Evolutionary conservation across 1,140 invertebrate genomes (phyloP).

Genomic region (Tetragonula clypearis): DNA sequence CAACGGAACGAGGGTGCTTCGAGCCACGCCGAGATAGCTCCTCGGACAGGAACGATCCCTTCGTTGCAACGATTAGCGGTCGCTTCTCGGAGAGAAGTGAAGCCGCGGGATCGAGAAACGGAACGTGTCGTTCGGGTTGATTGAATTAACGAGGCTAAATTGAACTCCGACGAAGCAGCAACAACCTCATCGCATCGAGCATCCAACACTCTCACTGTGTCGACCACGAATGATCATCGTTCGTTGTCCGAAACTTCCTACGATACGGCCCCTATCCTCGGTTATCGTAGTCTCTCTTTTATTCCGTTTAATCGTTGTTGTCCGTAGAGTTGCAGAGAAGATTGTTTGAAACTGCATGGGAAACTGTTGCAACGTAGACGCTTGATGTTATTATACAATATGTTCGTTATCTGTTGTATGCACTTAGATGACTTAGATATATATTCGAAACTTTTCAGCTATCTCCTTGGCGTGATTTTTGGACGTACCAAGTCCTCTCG

Average conservation of each 20-base stretch:
- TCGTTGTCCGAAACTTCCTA: conserved; percentile 17
- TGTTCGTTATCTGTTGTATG: neutral
- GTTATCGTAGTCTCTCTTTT: conserved; percentile 26
- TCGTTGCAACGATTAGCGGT: too few species aligned
- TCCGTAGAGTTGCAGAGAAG: neutral
- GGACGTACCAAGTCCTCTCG: neutral
- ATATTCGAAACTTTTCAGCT: neutral
- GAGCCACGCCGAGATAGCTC: too few species aligned
- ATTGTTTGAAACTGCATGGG: conserved; percentile 13
- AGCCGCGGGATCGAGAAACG: neutral
- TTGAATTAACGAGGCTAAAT: neutral
- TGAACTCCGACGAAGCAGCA: neutral
- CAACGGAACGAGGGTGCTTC: neutral
- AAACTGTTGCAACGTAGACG: neutral
- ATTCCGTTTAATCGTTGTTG: conserved; percentile 9
- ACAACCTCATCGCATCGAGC: neutral
- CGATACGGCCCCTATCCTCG: conserved; percentile 41
- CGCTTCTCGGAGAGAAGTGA: too few species aligned
- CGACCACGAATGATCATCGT: neutral
- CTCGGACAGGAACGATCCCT: too few species aligned
- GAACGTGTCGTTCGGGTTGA: neutral
- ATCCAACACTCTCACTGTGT: conserved; percentile 3
- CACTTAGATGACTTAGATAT: neutral
- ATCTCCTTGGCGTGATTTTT: neutral
- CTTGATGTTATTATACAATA: neutral